These are phyloP conservation scores for Zootermopsis nevadensis DNA, from an alignment of 2,888 invertebrate genomes.

Conservation along the genomic window DNA sequence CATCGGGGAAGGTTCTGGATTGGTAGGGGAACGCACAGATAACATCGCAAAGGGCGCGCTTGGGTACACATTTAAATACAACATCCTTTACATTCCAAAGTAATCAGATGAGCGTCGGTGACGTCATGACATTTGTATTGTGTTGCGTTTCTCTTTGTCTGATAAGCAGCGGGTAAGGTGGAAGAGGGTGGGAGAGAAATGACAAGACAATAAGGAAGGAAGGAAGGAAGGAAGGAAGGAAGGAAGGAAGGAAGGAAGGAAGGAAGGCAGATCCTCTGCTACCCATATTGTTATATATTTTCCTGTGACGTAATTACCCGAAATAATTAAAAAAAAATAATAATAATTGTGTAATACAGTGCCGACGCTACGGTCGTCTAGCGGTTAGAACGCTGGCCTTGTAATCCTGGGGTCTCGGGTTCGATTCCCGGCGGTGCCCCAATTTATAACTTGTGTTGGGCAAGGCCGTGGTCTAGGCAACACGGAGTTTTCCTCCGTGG, in stretches of 20 bases:
- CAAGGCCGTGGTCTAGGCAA: no score
- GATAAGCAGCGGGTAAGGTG: not conserved
- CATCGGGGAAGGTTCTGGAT: not conserved
- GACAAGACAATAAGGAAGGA: constrained; percentile 23
- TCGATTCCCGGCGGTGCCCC: no score
- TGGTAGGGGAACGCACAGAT: not conserved
- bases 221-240: not conserved
- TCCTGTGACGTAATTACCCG: no score
- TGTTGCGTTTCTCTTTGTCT: not conserved
- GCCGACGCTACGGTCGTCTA: no score
- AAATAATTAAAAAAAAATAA: no score
- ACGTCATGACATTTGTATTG: constrained; percentile 39
- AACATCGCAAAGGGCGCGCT: constrained; percentile 20
- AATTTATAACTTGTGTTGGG: no score
- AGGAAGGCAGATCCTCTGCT: not conserved
- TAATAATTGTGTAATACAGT: no score
- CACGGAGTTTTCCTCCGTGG: no score
- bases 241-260: not conserved
- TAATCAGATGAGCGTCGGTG: constrained; percentile 32
- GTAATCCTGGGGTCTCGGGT: no score
- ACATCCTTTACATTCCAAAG: constrained; percentile 25
- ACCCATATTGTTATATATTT: no score
- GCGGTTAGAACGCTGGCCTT: no score
- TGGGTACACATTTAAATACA: constrained; percentile 18
- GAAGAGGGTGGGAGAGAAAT: not conserved